phyloP scores from a whole-genome alignment of 1,140 invertebrate genomes.

The Elysia chlorotica region DNA sequence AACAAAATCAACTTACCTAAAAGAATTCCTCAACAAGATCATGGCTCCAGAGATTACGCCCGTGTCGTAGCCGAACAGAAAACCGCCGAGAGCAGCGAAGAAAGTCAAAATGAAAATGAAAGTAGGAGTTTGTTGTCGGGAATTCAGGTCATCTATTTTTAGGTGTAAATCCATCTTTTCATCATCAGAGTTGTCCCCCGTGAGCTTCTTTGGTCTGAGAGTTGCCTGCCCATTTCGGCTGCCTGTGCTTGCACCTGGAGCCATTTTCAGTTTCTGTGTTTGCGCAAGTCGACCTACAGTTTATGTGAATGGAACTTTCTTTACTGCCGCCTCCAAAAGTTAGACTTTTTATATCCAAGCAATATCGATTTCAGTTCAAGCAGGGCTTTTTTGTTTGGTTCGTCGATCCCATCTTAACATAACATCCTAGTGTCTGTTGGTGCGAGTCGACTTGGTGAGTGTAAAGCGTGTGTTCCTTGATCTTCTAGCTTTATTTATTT shows the following conservation, averaged over 20 bases:
- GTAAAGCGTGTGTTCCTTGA: too few species aligned
- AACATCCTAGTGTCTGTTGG: too few species aligned
- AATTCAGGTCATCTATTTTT: slow-evolving; percentile 49
- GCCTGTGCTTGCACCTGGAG: too few species aligned
- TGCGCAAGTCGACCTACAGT: neutral
- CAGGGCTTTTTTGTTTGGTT: neutral
- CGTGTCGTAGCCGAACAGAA: slow-evolving; percentile 74
- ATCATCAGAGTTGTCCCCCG: slow-evolving; percentile 47
- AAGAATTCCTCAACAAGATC: slow-evolving; percentile 64
- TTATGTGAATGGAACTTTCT: neutral
- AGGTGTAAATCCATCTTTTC: slow-evolving; percentile 47
- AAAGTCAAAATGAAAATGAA: slow-evolving; percentile 53
- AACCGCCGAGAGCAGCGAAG: slow-evolving; percentile 67
- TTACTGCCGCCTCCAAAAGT: neutral
- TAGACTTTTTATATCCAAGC: neutral
- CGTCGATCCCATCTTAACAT: too few species aligned
- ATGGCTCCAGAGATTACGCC: slow-evolving; percentile 73
- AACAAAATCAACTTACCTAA: too few species aligned
- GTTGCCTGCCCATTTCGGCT: too few species aligned
- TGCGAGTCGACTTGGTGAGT: too few species aligned
- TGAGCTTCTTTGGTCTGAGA: slow-evolving; percentile 41
- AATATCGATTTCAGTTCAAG: too few species aligned
- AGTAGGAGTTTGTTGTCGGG: slow-evolving; percentile 41
- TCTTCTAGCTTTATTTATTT: too few species aligned
- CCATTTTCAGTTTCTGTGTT: neutral